Percentiles rank a stretch among this genome's conserved stretches.
phyloP scores from a whole-genome alignment of 2,113 vertebrate species.

The Pituophis catenifer region DNA sequence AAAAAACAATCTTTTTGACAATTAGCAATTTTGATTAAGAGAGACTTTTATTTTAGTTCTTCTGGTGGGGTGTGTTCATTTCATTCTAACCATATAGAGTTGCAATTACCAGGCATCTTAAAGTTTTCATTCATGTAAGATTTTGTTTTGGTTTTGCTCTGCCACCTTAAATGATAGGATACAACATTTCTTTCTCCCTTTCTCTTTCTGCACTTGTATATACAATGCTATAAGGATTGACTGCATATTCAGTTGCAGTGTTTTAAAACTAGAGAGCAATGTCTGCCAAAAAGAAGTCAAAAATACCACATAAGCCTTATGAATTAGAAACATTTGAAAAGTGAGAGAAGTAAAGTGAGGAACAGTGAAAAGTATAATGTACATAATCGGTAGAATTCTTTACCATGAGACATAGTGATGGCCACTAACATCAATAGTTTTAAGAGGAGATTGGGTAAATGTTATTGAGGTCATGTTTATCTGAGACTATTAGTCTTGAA shows the following conservation, averaged over 20 bases:
- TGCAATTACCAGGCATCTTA: neutral
- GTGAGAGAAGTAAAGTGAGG: neutral
- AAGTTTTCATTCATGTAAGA: neutral
- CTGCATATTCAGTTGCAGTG: neutral
- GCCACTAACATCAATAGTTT: neutral
- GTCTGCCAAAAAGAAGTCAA: neutral
- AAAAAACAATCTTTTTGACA: neutral
- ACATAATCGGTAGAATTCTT: neutral
- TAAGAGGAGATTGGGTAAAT: neutral
- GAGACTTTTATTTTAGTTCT: neutral
- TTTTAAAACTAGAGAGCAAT: neutral
- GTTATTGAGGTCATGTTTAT: neutral
- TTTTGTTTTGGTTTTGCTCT: neutral
- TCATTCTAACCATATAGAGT: neutral
- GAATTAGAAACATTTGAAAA: neutral
- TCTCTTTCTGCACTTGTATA: neutral
- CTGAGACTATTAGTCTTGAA: neutral
- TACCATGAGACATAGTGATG: neutral
- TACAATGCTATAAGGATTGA: neutral
- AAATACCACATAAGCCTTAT: neutral
- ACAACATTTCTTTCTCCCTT: neutral
- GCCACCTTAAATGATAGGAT: neutral
- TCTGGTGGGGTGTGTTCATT: neutral
- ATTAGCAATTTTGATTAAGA: neutral
- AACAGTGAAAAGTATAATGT: neutral